Base-by-base conservation (phyloP, 2,113 vertebrate genomes). In the Pongo pygmaeus region DNA sequence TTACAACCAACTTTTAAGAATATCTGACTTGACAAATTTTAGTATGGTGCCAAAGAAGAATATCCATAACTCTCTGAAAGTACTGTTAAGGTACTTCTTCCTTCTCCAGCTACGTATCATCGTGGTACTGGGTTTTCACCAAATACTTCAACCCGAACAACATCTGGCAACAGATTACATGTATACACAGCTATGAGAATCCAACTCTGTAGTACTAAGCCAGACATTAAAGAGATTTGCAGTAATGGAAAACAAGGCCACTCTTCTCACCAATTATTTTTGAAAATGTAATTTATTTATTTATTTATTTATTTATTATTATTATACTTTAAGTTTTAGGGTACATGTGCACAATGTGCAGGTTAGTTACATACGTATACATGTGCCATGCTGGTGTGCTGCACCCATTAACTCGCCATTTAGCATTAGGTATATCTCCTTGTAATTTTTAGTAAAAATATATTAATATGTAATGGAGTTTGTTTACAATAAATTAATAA, bases 401-500 rank as follows among this genome's bases (percentile, higher is more conserved):
- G 38, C 38, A 38, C 38, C 38, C 38, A 38, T 38, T 38, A 38
- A 38, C 38, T 38, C 38, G 38, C 38, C 38, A 38, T 38, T 38
- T 38, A 38, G 38, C 38, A 38, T 38, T 38, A 38, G 38, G 38
- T 38, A 38, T 38, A 38, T 38, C 38, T 38, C 38, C 38, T 38
- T 70, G 4, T n/a, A 48, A 67, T 50, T 83, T 93, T 92, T 30
- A 2, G 6, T 78, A 78, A 92, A 92, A 89, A 30, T 48, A 74
- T 80, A 5, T 80, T 93, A 38, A 35, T 59, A 20, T 35, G 2
- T n/a, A 69, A 32, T 57, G 6, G n/a, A 92, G 20, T 83, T 92
- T 57, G 67, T 52, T 88, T 88, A 78, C 89, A 85, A 84, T 91
- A 61, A 75, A 43, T 93, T 70, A 93, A 25, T 89, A n/a, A 95